phyloP scores from a whole-genome alignment of 2,113 vertebrate genomes.

The Cettia cetti region DNA sequence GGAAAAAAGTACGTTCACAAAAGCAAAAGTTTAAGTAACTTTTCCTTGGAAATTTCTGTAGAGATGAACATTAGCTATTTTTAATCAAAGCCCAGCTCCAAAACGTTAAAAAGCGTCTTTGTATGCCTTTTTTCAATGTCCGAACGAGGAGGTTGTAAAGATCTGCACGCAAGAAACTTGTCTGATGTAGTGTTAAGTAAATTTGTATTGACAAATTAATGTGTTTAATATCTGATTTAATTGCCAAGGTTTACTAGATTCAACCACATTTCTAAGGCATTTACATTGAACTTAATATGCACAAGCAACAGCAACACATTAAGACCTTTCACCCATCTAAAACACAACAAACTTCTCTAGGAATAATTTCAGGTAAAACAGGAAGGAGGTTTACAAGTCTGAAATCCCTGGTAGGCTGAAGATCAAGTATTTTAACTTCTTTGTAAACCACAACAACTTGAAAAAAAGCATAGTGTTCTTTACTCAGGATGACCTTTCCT shows the following conservation, averaged over 20 bases:
- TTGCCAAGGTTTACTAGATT: background rate
- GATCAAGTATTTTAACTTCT: background rate
- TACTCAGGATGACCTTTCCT: background rate
- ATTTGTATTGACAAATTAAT: background rate
- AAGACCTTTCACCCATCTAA: background rate
- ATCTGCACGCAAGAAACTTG: background rate
- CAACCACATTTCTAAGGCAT: background rate
- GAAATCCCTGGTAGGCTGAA: background rate
- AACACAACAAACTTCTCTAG: background rate
- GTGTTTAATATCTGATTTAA: background rate
- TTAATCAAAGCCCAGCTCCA: background rate
- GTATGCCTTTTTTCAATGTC: background rate
- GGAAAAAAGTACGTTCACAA: background rate
- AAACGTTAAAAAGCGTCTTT: background rate
- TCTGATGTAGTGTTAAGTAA: background rate
- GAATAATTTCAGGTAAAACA: background rate
- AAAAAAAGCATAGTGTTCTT: background rate
- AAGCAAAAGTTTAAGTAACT: background rate
- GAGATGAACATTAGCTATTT: background rate
- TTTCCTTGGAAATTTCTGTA: background rate
- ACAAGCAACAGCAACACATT: background rate
- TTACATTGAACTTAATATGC: background rate
- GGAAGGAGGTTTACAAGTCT: background rate
- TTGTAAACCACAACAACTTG: background rate
- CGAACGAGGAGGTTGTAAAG: accelerated